These are phyloP conservation scores for Entomobrya proxima DNA, from an alignment of 2,888 invertebrate species.

Conservation along the genomic window DNA sequence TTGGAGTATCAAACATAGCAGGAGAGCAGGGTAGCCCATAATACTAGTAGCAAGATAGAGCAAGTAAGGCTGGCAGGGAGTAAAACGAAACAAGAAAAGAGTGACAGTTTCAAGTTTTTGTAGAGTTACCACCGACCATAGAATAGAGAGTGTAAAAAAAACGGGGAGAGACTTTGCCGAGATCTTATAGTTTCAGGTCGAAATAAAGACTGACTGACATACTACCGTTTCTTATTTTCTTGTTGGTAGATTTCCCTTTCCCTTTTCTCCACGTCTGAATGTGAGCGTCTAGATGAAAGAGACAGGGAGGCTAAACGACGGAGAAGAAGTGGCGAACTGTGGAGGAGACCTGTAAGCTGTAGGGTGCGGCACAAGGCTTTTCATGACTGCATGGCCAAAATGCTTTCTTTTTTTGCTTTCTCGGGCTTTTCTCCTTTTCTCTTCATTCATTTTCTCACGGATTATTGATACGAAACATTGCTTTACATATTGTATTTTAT, in stretches of 20 bases:
- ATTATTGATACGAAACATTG: not conserved
- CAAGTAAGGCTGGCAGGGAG: no score
- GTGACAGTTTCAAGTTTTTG: constrained; percentile 35
- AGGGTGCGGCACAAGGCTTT: constrained; percentile 55
- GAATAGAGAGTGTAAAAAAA: constrained; percentile 5
- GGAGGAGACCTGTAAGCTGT: constrained; percentile 16
- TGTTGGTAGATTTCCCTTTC: no score
- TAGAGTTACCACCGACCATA: not conserved
- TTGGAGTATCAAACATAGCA: not conserved
- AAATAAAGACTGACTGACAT: constrained; percentile 26
- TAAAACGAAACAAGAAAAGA: no score
- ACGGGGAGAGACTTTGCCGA: constrained; percentile 5
- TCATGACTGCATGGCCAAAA: not conserved
- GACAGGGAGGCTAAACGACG: constrained; percentile 15
- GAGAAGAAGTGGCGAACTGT: constrained; percentile 34
- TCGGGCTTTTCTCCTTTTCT: not conserved
- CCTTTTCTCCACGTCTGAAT: no score
- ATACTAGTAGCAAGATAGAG: no score
- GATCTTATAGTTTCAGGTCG: constrained; percentile 10
- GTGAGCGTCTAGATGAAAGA: constrained; percentile 25
- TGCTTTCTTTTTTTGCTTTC: not conserved
- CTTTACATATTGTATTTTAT: not conserved
- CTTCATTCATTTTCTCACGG: not conserved
- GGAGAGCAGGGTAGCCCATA: no score
- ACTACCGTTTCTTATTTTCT: not conserved